Percentiles rank a stretch among this genome's conserved stretches.
Conservation (phyloP, 2,888 invertebrate genomes). For the Seladonia tumulorum region DNA sequence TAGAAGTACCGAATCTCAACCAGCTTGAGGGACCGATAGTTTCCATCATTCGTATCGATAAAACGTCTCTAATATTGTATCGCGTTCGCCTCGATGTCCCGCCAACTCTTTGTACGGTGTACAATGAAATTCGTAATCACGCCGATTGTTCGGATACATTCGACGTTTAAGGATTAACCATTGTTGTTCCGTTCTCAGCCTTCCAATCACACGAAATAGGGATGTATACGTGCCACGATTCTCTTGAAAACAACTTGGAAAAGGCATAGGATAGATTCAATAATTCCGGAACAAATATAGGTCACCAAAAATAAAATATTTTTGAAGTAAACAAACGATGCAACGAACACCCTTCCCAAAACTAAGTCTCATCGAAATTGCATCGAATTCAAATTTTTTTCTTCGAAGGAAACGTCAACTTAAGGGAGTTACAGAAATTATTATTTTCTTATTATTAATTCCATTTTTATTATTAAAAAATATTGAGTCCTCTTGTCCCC, state of each 20-base stretch:
- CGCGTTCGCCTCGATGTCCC: slow-evolving; percentile 19
- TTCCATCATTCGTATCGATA: slow-evolving; percentile 33
- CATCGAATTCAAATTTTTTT: no score
- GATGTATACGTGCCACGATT: neutral
- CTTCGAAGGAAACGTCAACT: no score
- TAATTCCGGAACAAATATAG: neutral
- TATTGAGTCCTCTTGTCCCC: no score
- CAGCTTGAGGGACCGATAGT: neutral
- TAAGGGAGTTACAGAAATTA: no score
- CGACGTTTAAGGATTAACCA: slow-evolving; percentile 22
- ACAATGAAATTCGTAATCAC: slow-evolving; percentile 34
- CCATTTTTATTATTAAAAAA: no score
- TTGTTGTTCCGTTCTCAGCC: slow-evolving; percentile 16
- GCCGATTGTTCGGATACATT: slow-evolving; percentile 21
- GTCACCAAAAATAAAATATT: no score
- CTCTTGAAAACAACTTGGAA: neutral
- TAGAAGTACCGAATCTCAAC: slow-evolving; percentile 6
- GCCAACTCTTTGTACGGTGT: slow-evolving; percentile 4
- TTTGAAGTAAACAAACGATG: no score
- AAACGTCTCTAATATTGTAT: slow-evolving; percentile 20
- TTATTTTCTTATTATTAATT: no score
- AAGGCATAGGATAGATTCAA: neutral
- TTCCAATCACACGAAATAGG: neutral
- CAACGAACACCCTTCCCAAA: no score
- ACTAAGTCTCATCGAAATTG: no score